Evolutionary conservation across 2,113 vertebrate species (phyloP), one percentile per base, ranked within the genome.

Genomic region (Gambusia holbrooki): DNA sequence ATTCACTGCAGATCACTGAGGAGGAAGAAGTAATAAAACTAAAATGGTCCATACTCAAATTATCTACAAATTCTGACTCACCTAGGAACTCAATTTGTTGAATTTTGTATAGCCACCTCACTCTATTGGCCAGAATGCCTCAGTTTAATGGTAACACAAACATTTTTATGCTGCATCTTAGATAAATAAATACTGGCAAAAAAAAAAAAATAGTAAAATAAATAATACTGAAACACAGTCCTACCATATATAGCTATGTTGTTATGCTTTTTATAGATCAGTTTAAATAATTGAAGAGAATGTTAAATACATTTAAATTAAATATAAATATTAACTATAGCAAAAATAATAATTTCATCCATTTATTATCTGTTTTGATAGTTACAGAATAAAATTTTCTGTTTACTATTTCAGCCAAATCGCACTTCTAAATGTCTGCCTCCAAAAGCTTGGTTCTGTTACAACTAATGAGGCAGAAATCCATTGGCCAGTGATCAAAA

Each of bases 1-100:
- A 69, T 45, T 42, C 45, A 51, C 14, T 4, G 45, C 11, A 13
- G 68, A 71, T 58, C 62, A 54, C 28, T 29, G 25, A 66, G 29
- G 32, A 29, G 17, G 37, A 78, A 51, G 29, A 42, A 65, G 65
- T 74, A 33, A 75, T 71, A 64, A 83, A 81, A 74, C 22, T 71
- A 61, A 83, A 81, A 74, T 22, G 42, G 33, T 22, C 10, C 30
- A n/a, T 28, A 5, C 28, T 42, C 60, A 65, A 70, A 76, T 74
- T 33, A 66, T 28, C 33, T 22, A 10, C 28, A 66, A 29, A 60
- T 35, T 64, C 33, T 73, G 71, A 84, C 62, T 78, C 73, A 79
- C 69, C 51, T n/a, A 19, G 67, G 22, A 35, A 62, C 35, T 70
- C 8, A 74, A 42, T n/a, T 28, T 54, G 62, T 79, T 63, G 60